Percentiles rank a stretch among this genome's conserved stretches.
phyloP scores from a whole-genome alignment of 2,888 invertebrate genomes.

The Caenorhabditis sp. region DNA sequence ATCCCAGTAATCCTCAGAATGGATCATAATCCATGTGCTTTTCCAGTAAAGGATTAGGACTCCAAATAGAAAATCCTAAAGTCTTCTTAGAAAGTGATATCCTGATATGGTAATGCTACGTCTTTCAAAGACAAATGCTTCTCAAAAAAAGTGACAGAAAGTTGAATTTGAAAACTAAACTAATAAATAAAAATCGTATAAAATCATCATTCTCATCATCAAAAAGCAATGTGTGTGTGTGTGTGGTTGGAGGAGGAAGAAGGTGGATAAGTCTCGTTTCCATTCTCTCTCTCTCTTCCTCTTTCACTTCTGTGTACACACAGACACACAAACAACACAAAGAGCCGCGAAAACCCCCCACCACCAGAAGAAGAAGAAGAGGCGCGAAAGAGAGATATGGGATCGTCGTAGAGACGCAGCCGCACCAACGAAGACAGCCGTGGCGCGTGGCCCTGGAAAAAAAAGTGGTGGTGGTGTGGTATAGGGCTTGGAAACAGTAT shows the following conservation, averaged over 20 bases:
- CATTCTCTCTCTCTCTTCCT: too few relatives aligned
- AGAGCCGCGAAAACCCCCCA: constrained; percentile 5
- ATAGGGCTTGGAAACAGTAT: not conserved
- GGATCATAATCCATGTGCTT: too few relatives aligned
- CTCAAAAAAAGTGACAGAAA: too few relatives aligned
- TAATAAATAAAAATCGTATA: constrained; percentile 1
- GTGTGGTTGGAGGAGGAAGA: not conserved
- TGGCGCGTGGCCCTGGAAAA: not conserved
- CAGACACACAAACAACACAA: constrained; percentile 7
- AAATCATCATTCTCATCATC: not conserved
- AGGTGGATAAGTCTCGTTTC: too few relatives aligned
- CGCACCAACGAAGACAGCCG: not conserved
- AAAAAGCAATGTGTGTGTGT: not conserved
- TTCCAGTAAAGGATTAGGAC: too few relatives aligned
- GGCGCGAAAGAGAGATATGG: not conserved
- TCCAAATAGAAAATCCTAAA: too few relatives aligned
- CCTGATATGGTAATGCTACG: not conserved
- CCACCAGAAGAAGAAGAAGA: too few relatives aligned
- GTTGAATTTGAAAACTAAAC: not conserved
- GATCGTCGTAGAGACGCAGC: not conserved
- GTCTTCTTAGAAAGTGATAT: too few relatives aligned
- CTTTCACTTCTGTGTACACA: not conserved
- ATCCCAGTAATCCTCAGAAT: too few relatives aligned
- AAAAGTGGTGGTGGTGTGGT: not conserved
- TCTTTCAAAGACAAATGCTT: too few relatives aligned